Evolutionary conservation across 2,113 vertebrate species (phyloP).

Genomic region (Physeter macrocephalus): DNA sequence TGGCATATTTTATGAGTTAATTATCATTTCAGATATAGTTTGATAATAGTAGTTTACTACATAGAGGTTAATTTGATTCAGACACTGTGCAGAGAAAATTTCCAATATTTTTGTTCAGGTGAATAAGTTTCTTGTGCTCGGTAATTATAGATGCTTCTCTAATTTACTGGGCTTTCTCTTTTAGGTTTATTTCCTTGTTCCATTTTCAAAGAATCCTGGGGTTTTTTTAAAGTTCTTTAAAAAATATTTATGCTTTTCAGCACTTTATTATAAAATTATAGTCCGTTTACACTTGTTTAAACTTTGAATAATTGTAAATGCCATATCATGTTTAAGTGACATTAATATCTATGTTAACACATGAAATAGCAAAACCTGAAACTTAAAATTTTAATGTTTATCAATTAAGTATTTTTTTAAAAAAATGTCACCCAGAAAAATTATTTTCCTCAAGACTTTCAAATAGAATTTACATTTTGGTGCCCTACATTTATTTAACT

Average conservation of each 20-base stretch:
- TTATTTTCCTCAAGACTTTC: background rate
- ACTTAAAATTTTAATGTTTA: background rate
- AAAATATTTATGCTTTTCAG: background rate
- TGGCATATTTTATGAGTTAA: conserved; percentile 6
- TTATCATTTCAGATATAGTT: background rate
- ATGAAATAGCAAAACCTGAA: background rate
- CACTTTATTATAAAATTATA: conserved; percentile 1
- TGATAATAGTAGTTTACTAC: background rate
- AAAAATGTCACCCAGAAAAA: background rate
- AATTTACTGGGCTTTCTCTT: background rate
- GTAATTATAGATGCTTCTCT: background rate
- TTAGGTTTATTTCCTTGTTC: background rate
- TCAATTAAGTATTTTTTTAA: background rate
- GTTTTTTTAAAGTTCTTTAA: background rate
- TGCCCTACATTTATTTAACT: background rate
- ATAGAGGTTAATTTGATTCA: conserved; percentile 15
- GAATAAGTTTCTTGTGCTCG: background rate
- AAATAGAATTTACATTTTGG: conserved; percentile 26
- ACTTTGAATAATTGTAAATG: background rate
- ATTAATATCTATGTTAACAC: background rate
- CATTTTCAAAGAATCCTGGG: background rate
- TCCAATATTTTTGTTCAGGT: conserved; percentile 7
- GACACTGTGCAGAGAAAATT: background rate
- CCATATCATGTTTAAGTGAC: background rate
- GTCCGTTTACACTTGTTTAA: background rate